A percentile compares a stretch with the other conserved stretches of the same genome.
Conservation (phyloP, 1,140 invertebrate genomes). For the Leptopilina clavipes region DNA sequence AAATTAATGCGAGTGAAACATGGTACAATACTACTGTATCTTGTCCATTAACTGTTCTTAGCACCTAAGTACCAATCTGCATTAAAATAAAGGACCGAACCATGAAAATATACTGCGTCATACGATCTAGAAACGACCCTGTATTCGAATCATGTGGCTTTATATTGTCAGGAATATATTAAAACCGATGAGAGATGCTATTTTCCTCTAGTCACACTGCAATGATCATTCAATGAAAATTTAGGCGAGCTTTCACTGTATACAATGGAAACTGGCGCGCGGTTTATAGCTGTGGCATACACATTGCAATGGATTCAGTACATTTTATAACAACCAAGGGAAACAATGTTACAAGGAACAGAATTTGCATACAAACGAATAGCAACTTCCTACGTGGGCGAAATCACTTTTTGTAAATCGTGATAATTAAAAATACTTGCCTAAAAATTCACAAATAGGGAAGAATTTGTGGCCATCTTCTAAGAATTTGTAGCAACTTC, state of each 20-base stretch:
- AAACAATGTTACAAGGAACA: constrained; percentile 47
- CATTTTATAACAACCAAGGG: constrained; percentile 54
- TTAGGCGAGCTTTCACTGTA: constrained; percentile 43
- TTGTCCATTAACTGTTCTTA: constrained; percentile 6
- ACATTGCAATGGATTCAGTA: constrained; percentile 39
- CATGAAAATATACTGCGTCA: constrained; percentile 34
- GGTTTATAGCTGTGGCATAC: constrained; percentile 39
- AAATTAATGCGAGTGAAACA: background rate
- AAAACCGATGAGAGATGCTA: constrained; percentile 21
- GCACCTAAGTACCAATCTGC: background rate
- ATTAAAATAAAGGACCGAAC: constrained; percentile 6
- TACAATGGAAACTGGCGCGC: constrained; percentile 35
- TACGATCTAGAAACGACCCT: constrained; percentile 44
- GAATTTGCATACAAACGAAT: constrained; percentile 58
- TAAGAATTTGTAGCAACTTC: too few relatives aligned
- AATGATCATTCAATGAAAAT: constrained; percentile 58
- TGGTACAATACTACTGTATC: background rate
- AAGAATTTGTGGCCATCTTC: too few relatives aligned
- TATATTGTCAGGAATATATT: constrained; percentile 43
- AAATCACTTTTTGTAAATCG: too few relatives aligned
- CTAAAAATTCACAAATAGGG: too few relatives aligned
- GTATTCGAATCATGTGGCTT: constrained; percentile 47
- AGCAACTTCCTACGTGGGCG: too few relatives aligned
- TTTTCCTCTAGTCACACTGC: constrained; percentile 38
- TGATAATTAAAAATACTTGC: too few relatives aligned